Base-by-base conservation (phyloP, 2,888 invertebrate genomes). In the Drosophila colorata region DNA sequence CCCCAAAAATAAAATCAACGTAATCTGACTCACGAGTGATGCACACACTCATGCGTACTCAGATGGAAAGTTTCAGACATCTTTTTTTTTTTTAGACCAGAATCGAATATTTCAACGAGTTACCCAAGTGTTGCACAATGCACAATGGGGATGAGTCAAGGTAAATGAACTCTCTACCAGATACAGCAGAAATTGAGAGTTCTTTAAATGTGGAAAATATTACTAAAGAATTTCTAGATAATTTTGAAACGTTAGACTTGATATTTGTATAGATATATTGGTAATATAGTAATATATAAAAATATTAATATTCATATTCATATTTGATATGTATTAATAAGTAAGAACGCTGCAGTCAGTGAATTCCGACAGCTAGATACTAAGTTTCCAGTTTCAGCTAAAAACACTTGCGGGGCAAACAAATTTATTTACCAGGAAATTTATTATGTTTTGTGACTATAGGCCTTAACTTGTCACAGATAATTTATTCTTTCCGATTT, bases 21-120 rank as follows among this genome's bases (percentile, higher is more conserved):
- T 67, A 57, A 51, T 43, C 25, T 56, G 70, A 66, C 60, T 76
- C 71, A 74, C 66, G 56, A 47, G n/a, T 58, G 20, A 31, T 40
- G 13, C 23, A 31, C 31, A 44, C 38, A 59, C 59, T 66, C 43
- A 48, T 53, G 35, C 14, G 11, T 9, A 38, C 16, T 47, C 49
- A 33, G 51, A 55, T 18, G 52, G 13, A 8, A 38, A 33, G 2
- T 33, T 8, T 31, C 13, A 4, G 9, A 33, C 20, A 11, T 38
- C 4, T 1, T 16, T 16, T 38, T 9, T 1, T 16, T 16, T 16
- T 38, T 16, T 16, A 16, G 16, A 8, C 38, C 38, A 8, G 16
- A 33, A 8, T 31, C 14, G 13, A 14, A 7, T 4, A 58, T 28
- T 59, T 11, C 35, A 28, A 18, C 25, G 18, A 9, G 14, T 20